Base-by-base conservation (phyloP, 2,888 invertebrate genomes). In the Coremacera marginata region DNA sequence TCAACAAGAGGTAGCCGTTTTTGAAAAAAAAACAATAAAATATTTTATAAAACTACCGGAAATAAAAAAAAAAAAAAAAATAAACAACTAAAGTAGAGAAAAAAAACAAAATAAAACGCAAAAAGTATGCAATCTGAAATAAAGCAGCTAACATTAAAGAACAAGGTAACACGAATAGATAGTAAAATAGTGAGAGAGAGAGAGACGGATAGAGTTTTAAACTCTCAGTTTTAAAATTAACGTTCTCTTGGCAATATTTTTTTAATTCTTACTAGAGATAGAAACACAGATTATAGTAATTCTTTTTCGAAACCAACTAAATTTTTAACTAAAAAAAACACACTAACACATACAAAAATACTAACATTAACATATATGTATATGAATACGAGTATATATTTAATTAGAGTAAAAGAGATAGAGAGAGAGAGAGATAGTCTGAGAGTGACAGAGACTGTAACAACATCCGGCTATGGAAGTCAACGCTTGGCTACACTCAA, bases 1-100 rank as follows among this genome's bases (percentile, higher is more conserved):
- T 55, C 19, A 34, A 44, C 55, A 60, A 74, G 78, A 78, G 78
- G 78, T 78, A 78, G 78, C 78, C 77, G 55, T 77, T 68, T 77
- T 76, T 67, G 51, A 74, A 73, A 65, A 3, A 25, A 76, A 44
- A 44, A 11, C 1, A 44, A 76, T 62, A 31, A 3, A 63, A 68
- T 19, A 31, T 65, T 63, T 19, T 44, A 44, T 60, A 19, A 37
- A 63, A 31, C n/a, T 63, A 57, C 65, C 4, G 8, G 31, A 27
- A 65, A 63, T 16, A 70, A 51, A 34, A 63, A 57, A 72, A 19
- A 31, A 44, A 57, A 75, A 57, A 70, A 52, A 31, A 51, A 25
- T 19, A 67, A 51, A 44, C 14, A 68, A 11, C 37, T 57, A 60
- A 72, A 44, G 44, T 49, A 37, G 2, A 31, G 25, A 19, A 55